phyloP scores from a whole-genome alignment of 2,888 invertebrate genomes.

The Therioaphis trifolii region DNA sequence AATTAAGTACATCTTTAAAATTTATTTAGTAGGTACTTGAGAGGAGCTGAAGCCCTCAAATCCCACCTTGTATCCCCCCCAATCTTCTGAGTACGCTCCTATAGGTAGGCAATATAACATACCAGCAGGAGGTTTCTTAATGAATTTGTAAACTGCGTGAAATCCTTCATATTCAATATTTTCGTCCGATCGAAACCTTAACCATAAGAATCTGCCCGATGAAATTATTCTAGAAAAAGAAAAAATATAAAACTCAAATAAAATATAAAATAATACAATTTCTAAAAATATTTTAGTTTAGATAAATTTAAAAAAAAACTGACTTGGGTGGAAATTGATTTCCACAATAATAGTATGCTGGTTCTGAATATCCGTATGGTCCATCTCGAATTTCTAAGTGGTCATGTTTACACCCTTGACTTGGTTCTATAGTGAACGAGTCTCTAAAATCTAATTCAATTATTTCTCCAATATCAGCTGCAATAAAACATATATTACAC shows the following conservation, averaged over 20 bases:
- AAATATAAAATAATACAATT: not conserved
- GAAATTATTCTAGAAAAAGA: conserved; percentile 73
- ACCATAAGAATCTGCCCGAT: conserved; percentile 80
- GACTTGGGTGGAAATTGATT: conserved; percentile 67
- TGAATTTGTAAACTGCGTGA: conserved; percentile 79
- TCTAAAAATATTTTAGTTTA: not conserved
- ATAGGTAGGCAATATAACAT: no score
- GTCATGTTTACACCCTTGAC: conserved; percentile 80
- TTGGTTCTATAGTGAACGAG: conserved; percentile 79
- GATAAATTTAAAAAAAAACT: conserved; percentile 11
- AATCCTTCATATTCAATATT: conserved; percentile 84
- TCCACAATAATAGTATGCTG: conserved; percentile 79
- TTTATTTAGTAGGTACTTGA: no score
- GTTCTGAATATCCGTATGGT: conserved; percentile 79
- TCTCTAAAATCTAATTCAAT: conserved; percentile 84
- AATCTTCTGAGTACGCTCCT: no score
- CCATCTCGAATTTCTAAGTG: conserved; percentile 86
- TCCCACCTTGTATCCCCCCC: no score
- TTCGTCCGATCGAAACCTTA: conserved; percentile 83
- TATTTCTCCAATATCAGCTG: conserved; percentile 75
- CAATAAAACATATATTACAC: conserved; percentile 64
- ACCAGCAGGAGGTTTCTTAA: conserved; percentile 74
- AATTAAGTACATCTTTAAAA: no score
- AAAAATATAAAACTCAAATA: not conserved
- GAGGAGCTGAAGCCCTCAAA: no score